Conservation (phyloP, 2,888 invertebrate species). For the Malthinus seriepunctatus region DNA sequence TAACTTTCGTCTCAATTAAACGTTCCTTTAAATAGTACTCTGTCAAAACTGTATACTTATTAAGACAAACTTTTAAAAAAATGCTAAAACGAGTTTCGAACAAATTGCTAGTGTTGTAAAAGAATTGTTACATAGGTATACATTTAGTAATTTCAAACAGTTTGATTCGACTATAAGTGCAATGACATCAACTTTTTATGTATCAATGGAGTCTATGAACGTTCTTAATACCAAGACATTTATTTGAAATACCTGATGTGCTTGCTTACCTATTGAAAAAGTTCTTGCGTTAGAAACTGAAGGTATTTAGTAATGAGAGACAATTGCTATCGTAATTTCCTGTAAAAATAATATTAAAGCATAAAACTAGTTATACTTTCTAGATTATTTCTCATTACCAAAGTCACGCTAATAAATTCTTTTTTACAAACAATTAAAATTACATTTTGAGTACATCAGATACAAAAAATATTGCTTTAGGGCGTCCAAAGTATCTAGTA, state of each 20-base stretch:
- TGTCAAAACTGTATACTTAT: too few species aligned
- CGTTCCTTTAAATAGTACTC: too few species aligned
- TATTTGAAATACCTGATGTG: slow-evolving; percentile 13
- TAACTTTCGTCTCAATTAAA: too few species aligned
- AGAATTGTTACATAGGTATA: too few species aligned
- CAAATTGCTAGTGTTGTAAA: too few species aligned
- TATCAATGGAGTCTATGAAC: not conserved
- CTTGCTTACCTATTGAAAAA: slow-evolving; percentile 6
- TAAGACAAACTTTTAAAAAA: too few species aligned
- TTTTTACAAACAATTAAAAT: not conserved
- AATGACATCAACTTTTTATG: slow-evolving; percentile 18
- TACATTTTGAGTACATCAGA: not conserved
- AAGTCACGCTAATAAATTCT: not conserved
- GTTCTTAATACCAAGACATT: slow-evolving; percentile 3
- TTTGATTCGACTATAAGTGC: not conserved
- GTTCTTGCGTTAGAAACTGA: not conserved
- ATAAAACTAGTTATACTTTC: slow-evolving; percentile 13
- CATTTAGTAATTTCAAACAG: too few species aligned
- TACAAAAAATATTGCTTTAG: too few species aligned
- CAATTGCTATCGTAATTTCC: slow-evolving; percentile 22
- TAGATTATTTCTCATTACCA: slow-evolving; percentile 7
- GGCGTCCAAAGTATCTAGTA: too few species aligned
- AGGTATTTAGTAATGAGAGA: slow-evolving; percentile 17
- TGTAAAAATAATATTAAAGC: slow-evolving; percentile 16
- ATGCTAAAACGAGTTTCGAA: too few species aligned